Evolutionary conservation across 2,797 vertebrate species (phyloP), one percentile per base, ranked within the genome.

Genomic region (Silurus lanzhouensis): DNA sequence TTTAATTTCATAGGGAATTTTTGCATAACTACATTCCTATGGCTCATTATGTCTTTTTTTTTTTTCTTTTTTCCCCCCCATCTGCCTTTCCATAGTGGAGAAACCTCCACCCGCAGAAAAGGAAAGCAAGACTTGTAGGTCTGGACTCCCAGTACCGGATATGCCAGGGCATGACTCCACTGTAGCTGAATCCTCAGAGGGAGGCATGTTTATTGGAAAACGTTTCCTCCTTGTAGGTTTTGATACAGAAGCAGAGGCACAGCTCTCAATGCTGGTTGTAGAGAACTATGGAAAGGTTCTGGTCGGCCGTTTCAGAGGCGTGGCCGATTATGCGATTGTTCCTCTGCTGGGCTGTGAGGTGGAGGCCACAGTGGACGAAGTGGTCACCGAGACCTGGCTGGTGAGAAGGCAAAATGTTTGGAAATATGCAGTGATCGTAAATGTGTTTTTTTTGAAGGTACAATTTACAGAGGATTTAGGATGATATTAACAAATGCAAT

Each of bases 301-400:
- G 67, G 88, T 87, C 0, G 92, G 93, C 5, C 93, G 94, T 0
- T 96, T 93, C 7, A 95, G 96, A 83, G 91, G 92, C 0, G 92
- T 99, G 81, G 97, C 97, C 0, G 96, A 99, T 92, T 99, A 96
- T 57, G 97, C 97, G 0, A 95, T 99, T 77, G 98, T 99, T 6
- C 98, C 98, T 0, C 91, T 99, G 80, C 83, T 98, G 89, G 98
- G 98, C 13, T 98, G 96, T 88, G 90, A 96, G 0, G 97, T 99
- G 88, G 96, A 97, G 87, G 93, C 93, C 25, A 96, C 97, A 5
- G 98, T 99, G 87, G 96, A 96, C 15, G 97, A 99, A n/a, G 97
- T 99, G 17, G 97, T 96, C 85, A 99, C 98, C 25, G 97, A 99
- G 57, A 97, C 96, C 0, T 99, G 98, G 98, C 96, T 99, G 98